phyloP scores from a whole-genome alignment of 2,888 invertebrate species.

The Stenotaenia linearis region DNA sequence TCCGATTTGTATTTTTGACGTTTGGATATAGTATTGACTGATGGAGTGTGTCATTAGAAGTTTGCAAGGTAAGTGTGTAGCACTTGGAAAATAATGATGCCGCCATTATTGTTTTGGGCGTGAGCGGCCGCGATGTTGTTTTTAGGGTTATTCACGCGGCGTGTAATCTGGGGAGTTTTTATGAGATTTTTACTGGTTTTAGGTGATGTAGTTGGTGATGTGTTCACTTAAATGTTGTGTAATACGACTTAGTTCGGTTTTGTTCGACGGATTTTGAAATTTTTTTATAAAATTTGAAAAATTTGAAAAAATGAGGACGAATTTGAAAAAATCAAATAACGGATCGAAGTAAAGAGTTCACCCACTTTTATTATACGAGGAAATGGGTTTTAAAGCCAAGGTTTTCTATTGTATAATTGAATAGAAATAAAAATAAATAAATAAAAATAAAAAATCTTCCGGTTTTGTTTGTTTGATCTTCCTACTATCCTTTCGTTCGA shows the following conservation, averaged over 20 bases:
- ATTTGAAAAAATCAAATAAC: too few species aligned
- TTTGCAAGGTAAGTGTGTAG: constrained; percentile 12
- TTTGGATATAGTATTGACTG: background rate
- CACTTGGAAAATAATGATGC: background rate
- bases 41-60: constrained; percentile 14
- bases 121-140: background rate
- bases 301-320: too few species aligned
- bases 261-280: too few species aligned
- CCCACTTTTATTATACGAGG: too few species aligned
- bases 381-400: background rate
- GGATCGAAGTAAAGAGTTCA: too few species aligned
- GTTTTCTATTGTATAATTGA: background rate
- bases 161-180: background rate
- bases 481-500: background rate
- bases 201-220: background rate
- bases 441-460: too few species aligned
- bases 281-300: too few species aligned
- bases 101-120: background rate
- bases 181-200: background rate
- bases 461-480: background rate
- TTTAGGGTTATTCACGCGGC: background rate
- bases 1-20: background rate
- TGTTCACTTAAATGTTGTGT: too few species aligned
- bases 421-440: background rate
- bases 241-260: too few species aligned